phyloP scores from a whole-genome alignment of 2,797 vertebrate genomes.

The Rhadinocentrus ornatus region DNA sequence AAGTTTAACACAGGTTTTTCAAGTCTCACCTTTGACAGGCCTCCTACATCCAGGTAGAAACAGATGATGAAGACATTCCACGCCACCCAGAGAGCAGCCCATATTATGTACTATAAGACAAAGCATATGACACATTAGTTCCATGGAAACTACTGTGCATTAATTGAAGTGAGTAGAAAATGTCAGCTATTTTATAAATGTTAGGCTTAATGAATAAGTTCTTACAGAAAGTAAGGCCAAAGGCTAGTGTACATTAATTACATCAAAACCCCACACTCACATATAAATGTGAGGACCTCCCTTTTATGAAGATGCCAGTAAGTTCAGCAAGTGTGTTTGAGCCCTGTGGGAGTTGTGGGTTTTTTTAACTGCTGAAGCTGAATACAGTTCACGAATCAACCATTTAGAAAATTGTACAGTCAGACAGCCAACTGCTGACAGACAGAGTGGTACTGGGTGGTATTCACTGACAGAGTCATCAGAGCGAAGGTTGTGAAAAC shows the following conservation, averaged over 20 bases:
- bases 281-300: not conserved
- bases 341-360: conserved; percentile 32
- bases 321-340: conserved; percentile 47
- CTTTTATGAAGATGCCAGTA: conserved; percentile 17
- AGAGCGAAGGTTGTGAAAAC: conserved; percentile 52
- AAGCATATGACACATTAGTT: conserved; percentile 50
- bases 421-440: conserved; percentile 59
- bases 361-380: conserved; percentile 31
- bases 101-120: conserved; percentile 86
- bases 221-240: conserved; percentile 10
- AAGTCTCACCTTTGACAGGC: conserved; percentile 89
- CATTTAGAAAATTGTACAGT: conserved; percentile 50
- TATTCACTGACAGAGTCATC: conserved; percentile 42
- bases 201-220: conserved; percentile 14
- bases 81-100: conserved; percentile 92
- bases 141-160: conserved; percentile 13
- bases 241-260: not conserved
- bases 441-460: conserved; percentile 27
- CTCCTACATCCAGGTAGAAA: conserved; percentile 93
- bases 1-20: conserved; percentile 1
- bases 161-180: conserved; percentile 17
- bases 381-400: conserved; percentile 49
- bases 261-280: not conserved
- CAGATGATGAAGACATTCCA: conserved; percentile 96
- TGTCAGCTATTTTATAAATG: conserved; percentile 25